Percentiles rank a stretch among this genome's conserved stretches.
Evolutionary conservation across 1,140 invertebrate genomes (phyloP).

Genomic region (Drosophila murphyi): DNA sequence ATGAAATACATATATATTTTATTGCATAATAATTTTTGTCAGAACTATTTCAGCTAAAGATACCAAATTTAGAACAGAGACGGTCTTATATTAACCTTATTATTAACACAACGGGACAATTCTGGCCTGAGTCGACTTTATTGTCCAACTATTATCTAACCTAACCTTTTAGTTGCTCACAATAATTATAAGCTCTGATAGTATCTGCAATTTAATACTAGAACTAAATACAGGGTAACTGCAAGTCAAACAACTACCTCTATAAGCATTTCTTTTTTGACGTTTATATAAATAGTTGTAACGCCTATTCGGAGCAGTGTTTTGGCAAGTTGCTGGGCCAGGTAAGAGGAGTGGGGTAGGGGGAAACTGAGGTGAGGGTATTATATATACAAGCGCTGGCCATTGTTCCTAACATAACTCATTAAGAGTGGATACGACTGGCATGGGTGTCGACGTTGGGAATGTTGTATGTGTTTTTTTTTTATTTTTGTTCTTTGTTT

Average conservation of each 20-base stretch:
- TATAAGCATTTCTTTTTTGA: slow-evolving; percentile 24
- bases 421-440: slow-evolving; percentile 57
- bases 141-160: too few relatives aligned
- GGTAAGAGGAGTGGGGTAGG: neutral
- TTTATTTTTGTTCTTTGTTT: neutral
- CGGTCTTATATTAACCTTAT: too few relatives aligned
- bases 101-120: too few relatives aligned
- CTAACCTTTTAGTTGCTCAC: too few relatives aligned
- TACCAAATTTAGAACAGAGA: too few relatives aligned
- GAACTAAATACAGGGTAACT: slow-evolving; percentile 8
- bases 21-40: too few relatives aligned
- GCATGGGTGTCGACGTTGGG: slow-evolving; percentile 45
- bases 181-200: too few relatives aligned
- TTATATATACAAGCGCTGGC: slow-evolving; percentile 43
- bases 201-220: too few relatives aligned
- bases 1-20: too few relatives aligned
- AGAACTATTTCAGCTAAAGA: too few relatives aligned
- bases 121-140: too few relatives aligned
- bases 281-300: slow-evolving; percentile 75
- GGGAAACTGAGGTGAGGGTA: slow-evolving; percentile 15
- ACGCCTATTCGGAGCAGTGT: slow-evolving; percentile 68
- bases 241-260: slow-evolving; percentile 1
- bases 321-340: slow-evolving; percentile 60
- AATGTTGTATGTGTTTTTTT: slow-evolving; percentile 21
- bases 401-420: slow-evolving; percentile 77